phyloP scores from a whole-genome alignment of 2,113 vertebrate species.

The Tetrao urogallus region DNA sequence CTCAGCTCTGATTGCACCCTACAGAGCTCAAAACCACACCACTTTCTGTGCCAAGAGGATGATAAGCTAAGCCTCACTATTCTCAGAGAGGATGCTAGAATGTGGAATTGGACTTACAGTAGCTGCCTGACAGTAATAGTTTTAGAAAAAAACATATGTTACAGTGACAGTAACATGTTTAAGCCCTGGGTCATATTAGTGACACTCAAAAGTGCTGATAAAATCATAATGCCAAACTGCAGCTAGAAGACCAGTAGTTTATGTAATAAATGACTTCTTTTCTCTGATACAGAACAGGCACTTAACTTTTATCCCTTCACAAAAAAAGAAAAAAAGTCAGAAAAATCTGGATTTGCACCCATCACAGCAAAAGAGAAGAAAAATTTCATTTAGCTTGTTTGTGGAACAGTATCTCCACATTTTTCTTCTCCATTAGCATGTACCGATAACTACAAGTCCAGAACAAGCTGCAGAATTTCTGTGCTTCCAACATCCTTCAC shows the following conservation, averaged over 20 bases:
- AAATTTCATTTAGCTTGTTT: neutral
- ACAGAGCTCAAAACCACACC: constrained; percentile 43
- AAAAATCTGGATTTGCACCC: neutral
- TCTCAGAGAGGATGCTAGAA: constrained; percentile 36
- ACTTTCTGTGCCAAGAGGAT: constrained; percentile 2
- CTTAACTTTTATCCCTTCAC: neutral
- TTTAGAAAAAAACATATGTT: constrained; percentile 54
- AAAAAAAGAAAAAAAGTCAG: neutral
- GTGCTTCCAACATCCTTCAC: constrained; percentile 31
- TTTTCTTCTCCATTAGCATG: neutral
- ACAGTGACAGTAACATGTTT: constrained; percentile 45
- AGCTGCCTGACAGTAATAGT: constrained; percentile 6
- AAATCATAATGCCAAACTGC: constrained; percentile 25
- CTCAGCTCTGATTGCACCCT: constrained; percentile 23
- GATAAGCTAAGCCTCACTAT: constrained; percentile 54
- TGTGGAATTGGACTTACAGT: constrained; percentile 26
- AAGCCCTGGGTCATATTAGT: constrained; percentile 54
- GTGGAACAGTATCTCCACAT: neutral
- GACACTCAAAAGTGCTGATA: constrained; percentile 15
- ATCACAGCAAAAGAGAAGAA: neutral
- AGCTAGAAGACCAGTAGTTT: constrained; percentile 22
- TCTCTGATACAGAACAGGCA: neutral
- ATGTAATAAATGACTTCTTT: neutral
- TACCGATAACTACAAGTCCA: neutral
- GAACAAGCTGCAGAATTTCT: constrained; percentile 35